phyloP scores from a whole-genome alignment of 2,113 vertebrate genomes.

The Zonotrichia leucophrys region DNA sequence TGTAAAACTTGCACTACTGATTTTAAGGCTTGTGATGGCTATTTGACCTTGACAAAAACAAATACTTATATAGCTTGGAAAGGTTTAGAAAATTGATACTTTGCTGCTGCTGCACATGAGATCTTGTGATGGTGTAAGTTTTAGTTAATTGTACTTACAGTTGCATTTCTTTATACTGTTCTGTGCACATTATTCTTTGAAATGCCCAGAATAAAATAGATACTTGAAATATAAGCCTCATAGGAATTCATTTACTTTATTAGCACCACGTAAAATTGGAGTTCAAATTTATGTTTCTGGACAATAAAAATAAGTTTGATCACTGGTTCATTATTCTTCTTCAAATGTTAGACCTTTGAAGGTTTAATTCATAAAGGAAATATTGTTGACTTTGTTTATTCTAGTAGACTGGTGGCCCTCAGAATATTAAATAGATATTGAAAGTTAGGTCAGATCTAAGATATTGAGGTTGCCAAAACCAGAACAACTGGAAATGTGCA shows the following conservation, averaged over 20 bases:
- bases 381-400: neutral
- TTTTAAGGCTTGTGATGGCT: neutral
- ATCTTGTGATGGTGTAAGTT: neutral
- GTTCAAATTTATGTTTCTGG: neutral
- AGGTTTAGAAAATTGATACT: neutral
- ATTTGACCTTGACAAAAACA: neutral
- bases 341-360: neutral
- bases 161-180: neutral
- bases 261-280: neutral
- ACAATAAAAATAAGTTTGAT: neutral
- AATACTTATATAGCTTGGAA: neutral
- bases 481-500: neutral
- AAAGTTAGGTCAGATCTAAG: neutral
- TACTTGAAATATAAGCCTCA: neutral
- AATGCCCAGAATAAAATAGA: neutral
- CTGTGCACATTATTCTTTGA: neutral
- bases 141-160: neutral
- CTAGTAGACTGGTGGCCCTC: neutral
- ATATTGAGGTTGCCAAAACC: neutral
- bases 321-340: neutral
- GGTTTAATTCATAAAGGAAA: neutral
- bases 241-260: neutral
- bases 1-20: neutral
- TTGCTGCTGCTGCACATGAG: neutral
- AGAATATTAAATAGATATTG: neutral